phyloP scores from a whole-genome alignment of 2,797 vertebrate species.

The Gymnothorax javanicus region DNA sequence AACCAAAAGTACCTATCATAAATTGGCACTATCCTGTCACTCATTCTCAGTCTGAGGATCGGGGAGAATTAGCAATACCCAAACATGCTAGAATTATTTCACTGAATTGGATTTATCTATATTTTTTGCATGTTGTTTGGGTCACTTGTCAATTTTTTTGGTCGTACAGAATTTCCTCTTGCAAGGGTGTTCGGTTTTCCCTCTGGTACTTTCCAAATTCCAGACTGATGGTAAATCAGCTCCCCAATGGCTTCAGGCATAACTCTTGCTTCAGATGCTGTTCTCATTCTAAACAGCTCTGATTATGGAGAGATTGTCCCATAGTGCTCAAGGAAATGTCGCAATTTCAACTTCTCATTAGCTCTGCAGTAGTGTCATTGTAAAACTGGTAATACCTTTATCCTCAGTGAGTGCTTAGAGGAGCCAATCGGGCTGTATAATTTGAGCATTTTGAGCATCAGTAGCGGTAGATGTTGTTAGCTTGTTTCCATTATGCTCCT shows the following conservation, averaged over 20 bases:
- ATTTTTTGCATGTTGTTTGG: too few species aligned
- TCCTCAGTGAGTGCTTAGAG: background rate
- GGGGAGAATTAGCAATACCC: too few species aligned
- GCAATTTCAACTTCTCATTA: background rate
- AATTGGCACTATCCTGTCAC: too few species aligned
- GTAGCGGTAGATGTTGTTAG: background rate
- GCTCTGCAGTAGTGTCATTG: background rate
- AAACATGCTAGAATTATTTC: too few species aligned
- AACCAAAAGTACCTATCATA: too few species aligned
- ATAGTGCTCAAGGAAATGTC: background rate
- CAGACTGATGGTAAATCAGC: constrained; percentile 44
- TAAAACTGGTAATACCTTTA: background rate
- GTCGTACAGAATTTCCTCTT: too few species aligned
- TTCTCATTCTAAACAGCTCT: background rate
- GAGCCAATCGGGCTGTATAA: constrained; percentile 1
- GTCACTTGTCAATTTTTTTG: too few species aligned
- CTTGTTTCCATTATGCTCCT: background rate
- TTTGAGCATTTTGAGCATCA: background rate
- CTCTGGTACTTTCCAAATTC: constrained; percentile 12
- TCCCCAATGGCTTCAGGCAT: constrained; percentile 47
- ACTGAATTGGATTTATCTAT: too few species aligned
- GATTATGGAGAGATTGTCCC: background rate
- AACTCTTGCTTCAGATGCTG: background rate
- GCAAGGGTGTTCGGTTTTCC: constrained; percentile 26
- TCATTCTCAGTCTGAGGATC: too few species aligned